A percentile compares a stretch with the other conserved stretches of the same genome.
These are phyloP conservation scores for Syngnathus floridae DNA, from an alignment of 2,113 vertebrate species.

Conservation along the genomic window DNA sequence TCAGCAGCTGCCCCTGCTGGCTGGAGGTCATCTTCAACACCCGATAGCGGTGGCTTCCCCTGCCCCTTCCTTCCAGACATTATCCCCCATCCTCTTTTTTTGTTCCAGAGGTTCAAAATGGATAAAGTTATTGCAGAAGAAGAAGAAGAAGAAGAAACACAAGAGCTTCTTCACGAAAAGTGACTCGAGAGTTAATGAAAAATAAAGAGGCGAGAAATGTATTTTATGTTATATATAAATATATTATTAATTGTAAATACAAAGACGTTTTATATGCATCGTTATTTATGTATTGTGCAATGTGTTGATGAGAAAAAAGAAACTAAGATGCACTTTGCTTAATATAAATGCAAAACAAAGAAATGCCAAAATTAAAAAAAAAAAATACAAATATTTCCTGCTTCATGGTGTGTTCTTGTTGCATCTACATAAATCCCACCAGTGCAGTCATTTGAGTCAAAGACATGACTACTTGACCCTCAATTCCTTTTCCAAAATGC, in stretches of 20 bases:
- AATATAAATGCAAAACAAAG: slow-evolving; percentile 99
- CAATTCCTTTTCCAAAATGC: too few relatives aligned
- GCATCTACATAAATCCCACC: too few relatives aligned
- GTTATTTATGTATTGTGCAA: slow-evolving; percentile 99
- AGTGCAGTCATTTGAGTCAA: too few relatives aligned
- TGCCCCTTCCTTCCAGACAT: slow-evolving; percentile 14
- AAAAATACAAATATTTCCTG: slow-evolving; percentile 47
- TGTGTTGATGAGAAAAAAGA: slow-evolving; percentile 97
- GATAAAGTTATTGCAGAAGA: slow-evolving; percentile 53
- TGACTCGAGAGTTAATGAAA: slow-evolving; percentile 85
- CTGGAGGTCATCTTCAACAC: slow-evolving; percentile 97
- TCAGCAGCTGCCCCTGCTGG: slow-evolving; percentile 99
- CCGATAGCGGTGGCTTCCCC: slow-evolving; percentile 74
- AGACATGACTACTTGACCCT: too few relatives aligned
- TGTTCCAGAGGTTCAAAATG: slow-evolving; percentile 47
- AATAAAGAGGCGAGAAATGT: slow-evolving; percentile 82
- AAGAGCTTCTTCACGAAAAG: slow-evolving; percentile 76
- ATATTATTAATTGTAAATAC: slow-evolving; percentile 99
- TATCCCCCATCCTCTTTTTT: slow-evolving; percentile 6
- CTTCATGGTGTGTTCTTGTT: too few relatives aligned
- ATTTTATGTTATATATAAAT: slow-evolving; percentile 96
- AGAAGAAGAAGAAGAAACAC: slow-evolving; percentile 41
- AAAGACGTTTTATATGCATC: slow-evolving; percentile 99
- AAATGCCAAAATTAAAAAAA: slow-evolving; percentile 93
- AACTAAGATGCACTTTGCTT: slow-evolving; percentile 99